Conservation (phyloP, 2,113 vertebrate genomes). For the Cariama cristata region DNA sequence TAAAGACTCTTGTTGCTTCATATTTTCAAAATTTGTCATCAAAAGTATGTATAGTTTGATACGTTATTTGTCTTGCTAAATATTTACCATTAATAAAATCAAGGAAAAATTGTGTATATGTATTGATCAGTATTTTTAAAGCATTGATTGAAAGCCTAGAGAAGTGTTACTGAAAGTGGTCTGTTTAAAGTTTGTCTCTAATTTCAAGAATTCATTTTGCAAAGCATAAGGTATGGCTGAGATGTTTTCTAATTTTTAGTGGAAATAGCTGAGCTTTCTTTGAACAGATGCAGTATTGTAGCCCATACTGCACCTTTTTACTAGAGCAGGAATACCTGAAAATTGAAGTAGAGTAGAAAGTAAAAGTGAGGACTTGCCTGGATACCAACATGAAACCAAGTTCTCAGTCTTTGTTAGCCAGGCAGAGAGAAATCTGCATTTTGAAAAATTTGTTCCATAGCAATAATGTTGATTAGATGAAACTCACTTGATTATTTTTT, state of each 20-base stretch:
- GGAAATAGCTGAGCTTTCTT: background rate
- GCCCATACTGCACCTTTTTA: background rate
- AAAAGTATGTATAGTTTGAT: background rate
- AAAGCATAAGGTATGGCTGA: background rate
- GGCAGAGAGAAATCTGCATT: background rate
- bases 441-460: background rate
- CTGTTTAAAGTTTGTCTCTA: background rate
- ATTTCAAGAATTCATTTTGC: background rate
- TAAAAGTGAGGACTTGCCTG: background rate
- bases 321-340: background rate
- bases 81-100: background rate
- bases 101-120: background rate
- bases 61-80: background rate
- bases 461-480: background rate
- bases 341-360: background rate
- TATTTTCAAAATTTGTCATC: background rate
- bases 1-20: background rate
- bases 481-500: background rate
- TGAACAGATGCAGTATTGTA: rapidly evolving
- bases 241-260: background rate
- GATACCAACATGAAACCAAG: background rate
- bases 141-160: background rate
- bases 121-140: background rate
- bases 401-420: background rate
- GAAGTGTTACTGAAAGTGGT: background rate